Evolutionary conservation across 2,113 vertebrate species (phyloP).

Genomic region (Lamprotornis superbus): DNA sequence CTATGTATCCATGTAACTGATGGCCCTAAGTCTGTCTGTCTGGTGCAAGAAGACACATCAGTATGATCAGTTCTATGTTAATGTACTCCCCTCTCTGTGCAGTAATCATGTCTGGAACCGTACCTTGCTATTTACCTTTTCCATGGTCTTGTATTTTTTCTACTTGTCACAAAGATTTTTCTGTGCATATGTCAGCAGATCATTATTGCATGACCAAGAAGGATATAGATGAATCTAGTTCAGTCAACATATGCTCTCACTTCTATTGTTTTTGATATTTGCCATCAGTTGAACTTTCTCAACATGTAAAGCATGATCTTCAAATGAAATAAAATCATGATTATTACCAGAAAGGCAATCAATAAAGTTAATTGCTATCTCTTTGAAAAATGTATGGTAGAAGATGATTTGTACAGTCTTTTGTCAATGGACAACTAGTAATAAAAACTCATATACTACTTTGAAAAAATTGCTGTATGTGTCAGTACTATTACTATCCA

Average conservation of each 20-base stretch:
- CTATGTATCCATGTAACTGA: accelerated
- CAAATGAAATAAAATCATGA: background rate
- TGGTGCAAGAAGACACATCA: background rate
- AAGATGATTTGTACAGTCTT: background rate
- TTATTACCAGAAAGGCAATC: background rate
- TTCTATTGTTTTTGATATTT: background rate
- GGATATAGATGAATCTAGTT: background rate
- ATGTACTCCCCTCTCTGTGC: background rate
- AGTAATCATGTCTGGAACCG: background rate
- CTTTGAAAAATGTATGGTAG: background rate
- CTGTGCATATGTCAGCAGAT: background rate
- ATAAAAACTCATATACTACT: background rate
- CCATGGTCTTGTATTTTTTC: background rate
- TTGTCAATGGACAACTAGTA: background rate
- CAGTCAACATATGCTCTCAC: background rate
- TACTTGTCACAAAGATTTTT: background rate
- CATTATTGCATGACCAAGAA: background rate
- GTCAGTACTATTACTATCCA: background rate
- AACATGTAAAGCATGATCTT: background rate
- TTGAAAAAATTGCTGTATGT: background rate
- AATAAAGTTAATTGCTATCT: background rate
- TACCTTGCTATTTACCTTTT: background rate
- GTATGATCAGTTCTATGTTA: background rate
- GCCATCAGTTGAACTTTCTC: background rate
- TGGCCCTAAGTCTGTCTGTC: background rate